Evolutionary conservation across 2,888 invertebrate genomes (phyloP).

Genomic region (Nephrocerus scutellatus): DNA sequence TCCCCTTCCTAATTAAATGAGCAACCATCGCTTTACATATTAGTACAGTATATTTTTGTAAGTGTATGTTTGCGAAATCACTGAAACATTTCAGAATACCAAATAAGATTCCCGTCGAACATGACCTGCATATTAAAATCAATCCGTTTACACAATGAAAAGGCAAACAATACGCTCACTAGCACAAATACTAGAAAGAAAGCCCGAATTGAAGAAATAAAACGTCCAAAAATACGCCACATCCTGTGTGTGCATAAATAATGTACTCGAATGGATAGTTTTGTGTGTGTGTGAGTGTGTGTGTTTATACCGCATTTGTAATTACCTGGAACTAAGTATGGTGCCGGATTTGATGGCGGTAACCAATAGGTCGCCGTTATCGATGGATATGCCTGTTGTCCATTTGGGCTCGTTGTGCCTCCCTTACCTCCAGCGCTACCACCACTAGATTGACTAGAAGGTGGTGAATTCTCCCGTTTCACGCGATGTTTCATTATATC

Average conservation of each 20-base stretch:
- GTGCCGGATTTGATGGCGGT: constrained; percentile 70
- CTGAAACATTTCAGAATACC: not conserved
- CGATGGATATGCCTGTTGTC: constrained; percentile 58
- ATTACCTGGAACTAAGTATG: constrained; percentile 79
- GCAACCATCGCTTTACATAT: too few species aligned
- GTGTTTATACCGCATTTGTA: constrained; percentile 30
- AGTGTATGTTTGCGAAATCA: too few species aligned
- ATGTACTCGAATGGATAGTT: constrained; percentile 13
- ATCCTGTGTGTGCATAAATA: not conserved
- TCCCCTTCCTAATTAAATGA: too few species aligned
- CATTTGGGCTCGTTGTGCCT: constrained; percentile 27
- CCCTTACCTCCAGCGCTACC: constrained; percentile 18
- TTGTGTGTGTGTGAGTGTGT: constrained; percentile 8
- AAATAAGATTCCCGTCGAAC: not conserved
- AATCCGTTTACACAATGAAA: constrained; percentile 1
- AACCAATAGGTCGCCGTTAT: constrained; percentile 81
- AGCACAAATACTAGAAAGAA: constrained; percentile 2
- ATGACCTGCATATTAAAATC: too few species aligned
- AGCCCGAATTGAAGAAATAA: not conserved
- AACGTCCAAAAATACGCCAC: too few species aligned
- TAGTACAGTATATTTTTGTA: too few species aligned
- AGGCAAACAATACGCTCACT: not conserved
- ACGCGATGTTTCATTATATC: constrained; percentile 30
- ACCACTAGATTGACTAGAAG: constrained; percentile 35
- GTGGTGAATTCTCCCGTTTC: constrained; percentile 23